phyloP scores from a whole-genome alignment of 2,888 invertebrate species.

The Acheta domesticus region DNA sequence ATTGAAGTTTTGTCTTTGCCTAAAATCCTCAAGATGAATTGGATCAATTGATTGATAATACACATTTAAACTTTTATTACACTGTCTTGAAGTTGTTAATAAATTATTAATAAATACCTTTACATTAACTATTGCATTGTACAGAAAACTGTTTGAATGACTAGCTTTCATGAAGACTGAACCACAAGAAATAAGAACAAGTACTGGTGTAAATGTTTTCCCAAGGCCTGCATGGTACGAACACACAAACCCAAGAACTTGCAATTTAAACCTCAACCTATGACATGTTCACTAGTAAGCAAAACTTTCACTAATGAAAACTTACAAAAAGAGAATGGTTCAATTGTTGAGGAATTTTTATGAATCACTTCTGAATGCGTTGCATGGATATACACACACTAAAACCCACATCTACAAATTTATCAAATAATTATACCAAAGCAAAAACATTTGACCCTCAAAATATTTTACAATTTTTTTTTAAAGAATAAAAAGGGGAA shows the following conservation, averaged over 20 bases:
- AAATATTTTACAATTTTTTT: too few species aligned
- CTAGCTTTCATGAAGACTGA: conserved; percentile 2
- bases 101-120: background rate
- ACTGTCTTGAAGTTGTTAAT: background rate
- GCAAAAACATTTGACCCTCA: too few species aligned
- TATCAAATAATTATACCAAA: background rate
- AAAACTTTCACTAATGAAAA: background rate
- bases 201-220: background rate
- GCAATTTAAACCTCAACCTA: background rate
- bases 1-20: background rate
- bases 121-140: background rate
- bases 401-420: background rate
- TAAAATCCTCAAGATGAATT: background rate
- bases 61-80: background rate
- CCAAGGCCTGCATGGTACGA: background rate
- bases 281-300: background rate
- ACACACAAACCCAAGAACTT: background rate
- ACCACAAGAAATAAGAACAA: background rate
- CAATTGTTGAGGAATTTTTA: background rate
- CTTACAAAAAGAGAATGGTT: background rate
- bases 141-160: background rate
- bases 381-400: background rate
- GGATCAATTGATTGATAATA: background rate
- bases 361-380: background rate
- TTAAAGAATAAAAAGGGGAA: too few species aligned